Base-by-base conservation (phyloP, 2,113 vertebrate species). In the Nipponia nippon region DNA sequence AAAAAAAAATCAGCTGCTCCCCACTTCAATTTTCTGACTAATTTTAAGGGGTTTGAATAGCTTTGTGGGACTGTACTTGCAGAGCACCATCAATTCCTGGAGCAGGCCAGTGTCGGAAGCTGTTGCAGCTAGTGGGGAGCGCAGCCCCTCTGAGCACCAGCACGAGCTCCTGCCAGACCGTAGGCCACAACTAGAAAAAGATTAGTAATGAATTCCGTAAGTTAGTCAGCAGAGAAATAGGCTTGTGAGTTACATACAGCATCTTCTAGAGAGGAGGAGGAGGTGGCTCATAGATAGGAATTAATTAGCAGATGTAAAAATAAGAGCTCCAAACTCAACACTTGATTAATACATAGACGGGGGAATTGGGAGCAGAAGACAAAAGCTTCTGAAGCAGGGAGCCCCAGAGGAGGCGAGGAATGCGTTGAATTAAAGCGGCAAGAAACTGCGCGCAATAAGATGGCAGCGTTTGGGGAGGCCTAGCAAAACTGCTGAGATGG, bases 271-370 rank as follows among this genome's bases (percentile, higher is more conserved):
- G 89, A 42, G 80, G 83, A 86, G 83, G 80, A 78, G 76, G 67
- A 69, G 72, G 73, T 14, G 38, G 72, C 59, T 95, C 55, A 11
- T 50, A 7, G 1, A 22, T 44, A 40, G 27, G 61, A 67, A 19
- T 87, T 95, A 59, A 89, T 95, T 59, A 96, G 29, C 59, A 82
- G 93, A 67, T 91, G 84, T 89, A 75, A 87, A 94, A 93, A 82
- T 6, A 22, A 59, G 38, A 94, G n/a, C 72, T 94, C 53, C 61
- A 87, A 61, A 47, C 25, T 84, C 61, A 42, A 5, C 21, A 7
- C 16, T 86, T 42, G 91, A 18, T 90, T 77, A 81, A 77, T 63
- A 8, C 32, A 9, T 4, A 22, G 75, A 9, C 0, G 0, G 22
- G 34, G 18, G 47, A 84, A 29, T 26, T 67, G 78, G 89, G 75